Base-by-base conservation (phyloP, 1,140 invertebrate species). In the Danaus melanippus region DNA sequence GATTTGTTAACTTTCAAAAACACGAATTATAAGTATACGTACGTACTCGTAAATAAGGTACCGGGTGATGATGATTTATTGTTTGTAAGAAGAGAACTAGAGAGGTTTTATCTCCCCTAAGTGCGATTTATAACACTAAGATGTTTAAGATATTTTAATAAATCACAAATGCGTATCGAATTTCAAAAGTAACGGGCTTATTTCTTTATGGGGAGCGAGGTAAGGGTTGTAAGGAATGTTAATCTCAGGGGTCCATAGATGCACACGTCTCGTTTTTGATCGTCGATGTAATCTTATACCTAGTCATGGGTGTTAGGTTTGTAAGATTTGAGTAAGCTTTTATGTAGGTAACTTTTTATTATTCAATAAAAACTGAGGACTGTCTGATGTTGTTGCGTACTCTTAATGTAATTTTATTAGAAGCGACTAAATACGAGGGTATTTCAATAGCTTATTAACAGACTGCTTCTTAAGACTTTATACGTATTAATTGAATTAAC, bases 61-160 rank as follows among this genome's bases (percentile, higher is more conserved):
- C 64, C 73, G 71, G 72, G 75, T 77, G 72, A 76, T 58, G 58
- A 62, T 76, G 77, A 84, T 84, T 80, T 82, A 84, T 78, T 75
- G 65, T 76, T 70, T 64, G 79, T 77, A 77, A 84, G 66, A 76
- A 69, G 75, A 84, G 67, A 67, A 62, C 60, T 67, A 60, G 46
- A 59, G 48, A 50, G 47, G 62, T 67, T 64, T 78, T 73, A 79
- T 79, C 77, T 80, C 74, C 77, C 77, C 74, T 69, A 72, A 74
- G 66, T 64, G 65, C 71, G 65, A 78, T 80, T 83, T 79, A 79
- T 66, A 79, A 76, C 74, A 74, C 71, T 69, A 69, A 74, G 71
- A 77, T 79, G 70, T 81, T 79, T 75, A 66, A 74, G 73, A 71
- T 76, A 80, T 79, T 78, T 77, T 80, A 78, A 84, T 84, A 84